A percentile compares a stretch with the other conserved stretches of the same genome.
These are phyloP conservation scores for Drosophila tsacasi DNA, from an alignment of 1,140 invertebrate species.

Conservation along the genomic window DNA sequence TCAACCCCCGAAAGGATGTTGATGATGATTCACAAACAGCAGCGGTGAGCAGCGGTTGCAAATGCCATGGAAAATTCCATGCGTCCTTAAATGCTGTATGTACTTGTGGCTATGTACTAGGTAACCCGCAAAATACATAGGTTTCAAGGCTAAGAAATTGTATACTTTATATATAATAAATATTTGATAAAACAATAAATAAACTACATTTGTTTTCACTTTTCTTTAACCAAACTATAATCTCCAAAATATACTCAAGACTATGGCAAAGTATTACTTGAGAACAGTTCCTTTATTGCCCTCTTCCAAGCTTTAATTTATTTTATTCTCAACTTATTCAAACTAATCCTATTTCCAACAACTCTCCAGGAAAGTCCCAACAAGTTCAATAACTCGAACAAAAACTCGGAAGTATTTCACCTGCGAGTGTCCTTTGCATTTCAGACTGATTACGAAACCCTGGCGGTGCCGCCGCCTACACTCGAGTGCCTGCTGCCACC, in stretches of 20 bases:
- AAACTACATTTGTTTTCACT: neutral
- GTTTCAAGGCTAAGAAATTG: neutral
- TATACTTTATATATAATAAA: neutral
- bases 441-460: conserved; percentile 47
- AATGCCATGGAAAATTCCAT: conserved; percentile 72
- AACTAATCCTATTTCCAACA: neutral
- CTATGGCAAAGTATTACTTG: no score
- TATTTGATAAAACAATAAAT: neutral
- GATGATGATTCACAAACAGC: conserved; percentile 17
- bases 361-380: neutral
- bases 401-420: conserved; percentile 5
- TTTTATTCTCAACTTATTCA: neutral
- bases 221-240: neutral
- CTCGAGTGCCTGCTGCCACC: conserved; percentile 48
- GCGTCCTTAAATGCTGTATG: conserved; percentile 25
- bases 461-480: conserved; percentile 20
- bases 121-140: conserved; percentile 16
- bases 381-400: neutral
- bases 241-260: no score
- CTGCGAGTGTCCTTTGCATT: conserved; percentile 26
- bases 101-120: conserved; percentile 10
- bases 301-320: no score
- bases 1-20: conserved; percentile 40
- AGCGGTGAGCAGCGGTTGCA: conserved; percentile 28
- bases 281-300: no score